Base-by-base conservation (phyloP, 2,797 vertebrate species). In the Taenioides sp. region DNA sequence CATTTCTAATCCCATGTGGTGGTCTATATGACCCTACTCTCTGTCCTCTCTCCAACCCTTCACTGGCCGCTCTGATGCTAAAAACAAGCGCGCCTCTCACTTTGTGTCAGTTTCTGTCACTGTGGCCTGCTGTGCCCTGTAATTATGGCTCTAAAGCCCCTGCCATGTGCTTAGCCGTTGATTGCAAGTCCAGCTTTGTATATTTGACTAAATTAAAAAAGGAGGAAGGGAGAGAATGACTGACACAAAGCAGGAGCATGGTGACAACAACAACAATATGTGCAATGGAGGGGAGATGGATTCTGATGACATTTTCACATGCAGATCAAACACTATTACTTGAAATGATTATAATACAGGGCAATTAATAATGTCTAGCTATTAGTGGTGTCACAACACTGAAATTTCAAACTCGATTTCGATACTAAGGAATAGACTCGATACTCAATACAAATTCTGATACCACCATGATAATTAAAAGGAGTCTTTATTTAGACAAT, bases 111-210 rank as follows among this genome's bases (percentile, higher is more conserved):
- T 84, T 82, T 76, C 73, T 75, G 69, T 70, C 75, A 82, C 85
- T 87, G 85, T 83, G 84, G 76, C 63, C 75, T 22, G 77, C 75
- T 80, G 62, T 81, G 78, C 72, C 70, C 78, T 91, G 90, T 91
- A 90, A 91, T 92, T 86, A 91, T 81, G 64, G 67, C 71, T 80
- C 77, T 87, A 86, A 92, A 90, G 88, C 86, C 74, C 59, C 74
- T 76, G 76, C 74, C 72, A 71, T 85, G 79, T 75, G 84, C 89
- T 91, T 91, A 89, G 73, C 72, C 79, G 62, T 86, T 92, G 87
- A 92, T 92, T 92, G 89, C 82, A 89, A 89, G 87, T 82, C 84
- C 88, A 77, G 89, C 88, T 92, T 91, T 89, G 81, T 81, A 81
- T 86, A 87, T 88, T 81, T 89, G 85, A 89, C 85, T 81, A 88